Base-by-base conservation (phyloP, 2,888 invertebrate species). In the Thymelicus acteon region DNA sequence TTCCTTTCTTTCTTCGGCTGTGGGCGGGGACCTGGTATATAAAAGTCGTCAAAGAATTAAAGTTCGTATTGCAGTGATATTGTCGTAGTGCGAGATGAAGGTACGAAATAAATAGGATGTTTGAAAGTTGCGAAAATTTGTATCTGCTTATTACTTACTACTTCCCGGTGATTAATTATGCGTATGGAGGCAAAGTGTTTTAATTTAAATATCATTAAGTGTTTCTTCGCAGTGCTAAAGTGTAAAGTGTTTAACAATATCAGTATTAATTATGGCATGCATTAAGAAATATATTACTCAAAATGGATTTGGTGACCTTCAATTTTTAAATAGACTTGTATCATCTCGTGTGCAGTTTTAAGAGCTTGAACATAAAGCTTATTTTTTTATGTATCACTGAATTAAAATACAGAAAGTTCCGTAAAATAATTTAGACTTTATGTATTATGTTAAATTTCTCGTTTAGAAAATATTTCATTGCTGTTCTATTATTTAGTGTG, bases 11-110 rank as follows among this genome's bases (percentile, higher is more conserved):
- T 85, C 82, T 79, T 74, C 75, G 85, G 66, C 74, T 75, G 88
- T 88, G 83, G 90, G 91, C 89, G 92, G 86, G 88, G 87, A 80
- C 80, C 80, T 79, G 79, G 82, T 75, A 67, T 88, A 89, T 92
- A 92, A 86, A 92, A 90, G 86, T 85, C 80, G 86, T 77, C 81
- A 75, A 79, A 75, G 78, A 80, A 84, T 83, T 80, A 81, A 78
- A 79, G 76, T 79, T 83, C 81, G 85, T 87, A 89, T 85, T 85
- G 81, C 79, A 82, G 77, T 82, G 82, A 86, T 82, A 79, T 77
- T 76, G 77, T 71, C 79, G 80, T 78, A 79, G 87, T 84, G 85
- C 82, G 78, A 83, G 76, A 92, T 92, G 92, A 92, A 92, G 92
- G 92, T 92, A 91, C 78, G 75, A 72, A 67, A 68, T 58, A 48